Base-by-base conservation (phyloP, 2,797 vertebrate species). In the Arremon brunneinucha region DNA sequence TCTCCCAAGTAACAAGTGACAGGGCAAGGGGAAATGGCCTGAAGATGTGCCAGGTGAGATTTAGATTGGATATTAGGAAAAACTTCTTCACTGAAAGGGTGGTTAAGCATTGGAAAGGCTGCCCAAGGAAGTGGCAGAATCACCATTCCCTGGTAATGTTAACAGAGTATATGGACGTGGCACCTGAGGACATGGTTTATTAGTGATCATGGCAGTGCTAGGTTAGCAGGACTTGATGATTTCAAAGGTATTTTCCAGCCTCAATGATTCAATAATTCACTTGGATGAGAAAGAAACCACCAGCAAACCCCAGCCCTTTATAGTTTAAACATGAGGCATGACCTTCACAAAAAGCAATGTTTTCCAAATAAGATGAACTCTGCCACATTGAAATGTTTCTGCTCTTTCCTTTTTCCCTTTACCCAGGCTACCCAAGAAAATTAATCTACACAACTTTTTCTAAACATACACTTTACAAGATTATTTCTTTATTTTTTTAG, bases 401-500 rank as follows among this genome's bases (percentile, higher is more conserved):
- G 3, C 18, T 79, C 19, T 79, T 81, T 90, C n/a, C 12, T 63
- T 67, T 89, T 92, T 52, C 24, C 12, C 30, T 91, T 81, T 88
- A 57, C 67, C 43, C 46, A 68, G 44, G 21, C 15, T 59, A 67
- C 24, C 16, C 50, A 44, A 57, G 39, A 90, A 86, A 94, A 83
- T 46, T 16, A 78, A 84, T 28, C 87, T 69, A 60, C 3, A 2
- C 11, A 55, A 44, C 28, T 71, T 72, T 81, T 86, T 89, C 49
- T 79, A 47, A 91, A 59, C 20, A 76, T 59, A 79, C 18, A 13
- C 32, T 88, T 88, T 22, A 76, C 32, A 55, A 82, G 30, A 69
- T 14, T 26, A 13, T 64, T 84, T 65, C 55, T 95, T 80, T 92
- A 9, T 84, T 96, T 96, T 91, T 74, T 94, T 94, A 94, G 94